Evolutionary conservation across 2,797 vertebrate species (phyloP).

Genomic region (Neoniphon sammara): DNA sequence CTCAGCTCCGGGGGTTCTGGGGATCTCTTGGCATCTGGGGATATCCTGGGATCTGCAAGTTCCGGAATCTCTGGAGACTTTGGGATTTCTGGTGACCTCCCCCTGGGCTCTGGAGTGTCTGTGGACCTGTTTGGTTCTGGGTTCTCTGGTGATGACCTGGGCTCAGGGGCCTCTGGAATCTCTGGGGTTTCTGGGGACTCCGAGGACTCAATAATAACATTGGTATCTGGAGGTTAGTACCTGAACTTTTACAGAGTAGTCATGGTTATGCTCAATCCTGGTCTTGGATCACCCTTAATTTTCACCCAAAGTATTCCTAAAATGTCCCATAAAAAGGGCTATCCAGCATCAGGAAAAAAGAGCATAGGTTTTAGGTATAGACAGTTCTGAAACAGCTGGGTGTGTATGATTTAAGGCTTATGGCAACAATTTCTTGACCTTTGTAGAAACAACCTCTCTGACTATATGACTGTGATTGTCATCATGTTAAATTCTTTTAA

Average conservation of each 20-base stretch:
- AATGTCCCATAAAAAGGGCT: not conserved
- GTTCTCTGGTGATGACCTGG: constrained; percentile 68
- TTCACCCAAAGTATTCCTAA: not conserved
- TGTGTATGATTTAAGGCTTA: not conserved
- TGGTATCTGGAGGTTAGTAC: constrained; percentile 84
- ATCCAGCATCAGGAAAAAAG: constrained; percentile 12
- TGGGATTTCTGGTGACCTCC: constrained; percentile 59
- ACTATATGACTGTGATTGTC: constrained; percentile 29
- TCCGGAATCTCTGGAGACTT: constrained; percentile 69
- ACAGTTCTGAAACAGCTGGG: not conserved
- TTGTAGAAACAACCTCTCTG: constrained; percentile 23
- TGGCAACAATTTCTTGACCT: constrained; percentile 4
- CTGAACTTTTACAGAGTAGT: constrained; percentile 41
- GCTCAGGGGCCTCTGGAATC: constrained; percentile 72
- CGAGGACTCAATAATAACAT: constrained; percentile 70
- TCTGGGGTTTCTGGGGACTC: constrained; percentile 74
- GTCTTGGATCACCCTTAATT: not conserved
- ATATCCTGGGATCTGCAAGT: constrained; percentile 46
- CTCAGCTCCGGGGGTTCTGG: constrained; percentile 57
- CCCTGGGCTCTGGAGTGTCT: constrained; percentile 71
- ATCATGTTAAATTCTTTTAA: constrained; percentile 38
- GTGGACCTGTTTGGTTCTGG: constrained; percentile 77
- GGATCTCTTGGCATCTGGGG: constrained; percentile 59
- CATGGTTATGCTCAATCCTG: constrained; percentile 1
- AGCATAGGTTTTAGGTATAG: not conserved